phyloP scores from a whole-genome alignment of 2,888 invertebrate genomes.

The Trichacis sp. region DNA sequence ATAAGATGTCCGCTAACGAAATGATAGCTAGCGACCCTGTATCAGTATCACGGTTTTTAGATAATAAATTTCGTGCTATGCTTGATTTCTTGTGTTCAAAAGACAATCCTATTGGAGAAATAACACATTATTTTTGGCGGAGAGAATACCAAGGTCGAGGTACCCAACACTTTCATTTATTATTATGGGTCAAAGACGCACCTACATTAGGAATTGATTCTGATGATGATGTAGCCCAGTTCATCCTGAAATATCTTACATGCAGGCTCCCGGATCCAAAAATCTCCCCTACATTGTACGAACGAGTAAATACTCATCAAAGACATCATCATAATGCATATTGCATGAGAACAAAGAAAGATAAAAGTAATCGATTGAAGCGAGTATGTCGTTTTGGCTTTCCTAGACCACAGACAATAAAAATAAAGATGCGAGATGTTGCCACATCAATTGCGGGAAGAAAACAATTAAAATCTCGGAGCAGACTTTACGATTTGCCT shows the following conservation, averaged over 20 bases:
- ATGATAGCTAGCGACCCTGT: conserved; percentile 57
- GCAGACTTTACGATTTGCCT: conserved; percentile 52
- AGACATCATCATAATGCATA: conserved; percentile 48
- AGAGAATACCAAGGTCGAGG: conserved; percentile 51
- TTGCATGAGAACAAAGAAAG: conserved; percentile 31
- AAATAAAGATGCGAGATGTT: conserved; percentile 37
- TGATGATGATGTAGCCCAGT: conserved; percentile 46
- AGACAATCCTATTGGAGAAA: conserved; percentile 43
- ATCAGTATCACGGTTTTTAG: conserved; percentile 52
- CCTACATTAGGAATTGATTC: conserved; percentile 45
- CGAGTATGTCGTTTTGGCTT: conserved; percentile 47
- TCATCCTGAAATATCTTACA: conserved; percentile 48
- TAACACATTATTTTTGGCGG: conserved; percentile 47
- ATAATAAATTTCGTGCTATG: conserved; percentile 54
- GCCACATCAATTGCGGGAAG: conserved; percentile 45
- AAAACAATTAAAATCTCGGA: conserved; percentile 46
- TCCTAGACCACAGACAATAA: conserved; percentile 36
- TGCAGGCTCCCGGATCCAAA: conserved; percentile 47
- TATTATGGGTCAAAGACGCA: conserved; percentile 55
- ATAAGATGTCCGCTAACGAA: conserved; percentile 39
- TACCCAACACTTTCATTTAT: conserved; percentile 46
- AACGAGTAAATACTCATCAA: conserved; percentile 49
- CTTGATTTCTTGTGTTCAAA: conserved; percentile 47
- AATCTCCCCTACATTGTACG: conserved; percentile 44
- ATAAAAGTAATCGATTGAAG: conserved; percentile 27